phyloP scores from a whole-genome alignment of 2,113 vertebrate species.

The Pogona vitticeps region DNA sequence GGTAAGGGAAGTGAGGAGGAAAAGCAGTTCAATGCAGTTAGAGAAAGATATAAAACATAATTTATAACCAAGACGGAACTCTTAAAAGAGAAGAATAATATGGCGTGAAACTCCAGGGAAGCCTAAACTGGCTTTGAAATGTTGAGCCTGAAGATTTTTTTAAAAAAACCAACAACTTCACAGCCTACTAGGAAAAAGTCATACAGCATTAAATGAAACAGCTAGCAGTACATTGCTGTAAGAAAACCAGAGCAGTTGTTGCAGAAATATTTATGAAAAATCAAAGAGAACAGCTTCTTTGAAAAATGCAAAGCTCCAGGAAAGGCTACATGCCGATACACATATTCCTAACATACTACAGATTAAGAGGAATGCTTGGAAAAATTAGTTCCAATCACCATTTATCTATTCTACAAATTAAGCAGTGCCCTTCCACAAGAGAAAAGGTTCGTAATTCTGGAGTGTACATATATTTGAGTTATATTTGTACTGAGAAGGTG shows the following conservation, averaged over 20 bases:
- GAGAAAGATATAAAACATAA: conserved; percentile 48
- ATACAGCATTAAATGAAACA: conserved; percentile 34
- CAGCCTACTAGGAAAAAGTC: conserved; percentile 15
- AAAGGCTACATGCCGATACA: conserved; percentile 34
- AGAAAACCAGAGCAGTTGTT: conserved; percentile 8
- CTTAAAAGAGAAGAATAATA: conserved; percentile 24
- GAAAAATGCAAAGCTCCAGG: neutral
- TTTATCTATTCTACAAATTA: too few species aligned
- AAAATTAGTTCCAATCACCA: too few species aligned
- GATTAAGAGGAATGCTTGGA: neutral
- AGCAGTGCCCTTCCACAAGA: too few species aligned
- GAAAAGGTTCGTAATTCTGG: too few species aligned
- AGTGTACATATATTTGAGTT: too few species aligned
- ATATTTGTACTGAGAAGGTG: too few species aligned
- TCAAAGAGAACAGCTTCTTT: conserved; percentile 22
- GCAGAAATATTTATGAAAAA: conserved; percentile 31
- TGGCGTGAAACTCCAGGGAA: conserved; percentile 49
- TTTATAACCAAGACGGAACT: conserved; percentile 41
- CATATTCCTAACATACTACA: neutral
- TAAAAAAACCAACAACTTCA: neutral
- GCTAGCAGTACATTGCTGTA: conserved; percentile 17
- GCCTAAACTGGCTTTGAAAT: conserved; percentile 26
- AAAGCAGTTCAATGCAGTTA: conserved; percentile 31
- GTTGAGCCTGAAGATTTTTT: conserved; percentile 27
- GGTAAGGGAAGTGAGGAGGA: conserved; percentile 7